Evolutionary conservation across 2,888 invertebrate species (phyloP), one percentile per base, ranked within the genome.

Genomic region (Dendrolimus pini): DNA sequence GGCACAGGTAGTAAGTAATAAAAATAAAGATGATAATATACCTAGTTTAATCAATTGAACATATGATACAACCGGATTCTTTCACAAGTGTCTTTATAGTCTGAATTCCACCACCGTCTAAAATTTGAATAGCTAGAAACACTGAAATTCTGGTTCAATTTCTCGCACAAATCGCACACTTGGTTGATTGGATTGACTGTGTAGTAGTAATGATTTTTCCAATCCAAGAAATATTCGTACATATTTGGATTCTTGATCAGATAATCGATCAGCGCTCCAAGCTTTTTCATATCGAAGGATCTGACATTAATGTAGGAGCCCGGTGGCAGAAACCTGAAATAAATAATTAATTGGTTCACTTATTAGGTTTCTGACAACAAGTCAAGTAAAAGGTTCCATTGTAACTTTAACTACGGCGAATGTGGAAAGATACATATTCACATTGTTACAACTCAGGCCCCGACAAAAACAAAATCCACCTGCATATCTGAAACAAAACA

Each of bases 121-220:
- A 89, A 77, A 8, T 75, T 60, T 0, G 54, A 55, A 52, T 77
- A 73, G 0, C 59, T 61, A 30, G 54, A 54, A 7, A 54, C 62
- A 12, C 59, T 53, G 47, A 73, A 63, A 0, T 60, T 58, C 7
- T 65, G 60, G 52, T 86, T 85, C 0, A 89, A 64, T 58, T 77
- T 83, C 0, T 70, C 59, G 58, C 89, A 89, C 0, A 89, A 63
- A 13, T 80, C 80, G 60, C 89, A 89, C 0, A 89, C 62, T 7
- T 74, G 62, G n/a, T 68, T 65, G 55, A 70, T 77, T 0, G 81
- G 71, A 14, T 67, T 75, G 0, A 70, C 60, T 1, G 71, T 73
- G 59, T 80, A 85, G 61, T 72, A 76, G 54, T 89, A 89, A 57
- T 89, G 77, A 55, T 79, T 77, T 58, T 81, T 87, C 89, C 89